Evolutionary conservation across 2,113 vertebrate species (phyloP), one percentile per base, ranked within the genome.

Genomic region (Amia ocellicauda): DNA sequence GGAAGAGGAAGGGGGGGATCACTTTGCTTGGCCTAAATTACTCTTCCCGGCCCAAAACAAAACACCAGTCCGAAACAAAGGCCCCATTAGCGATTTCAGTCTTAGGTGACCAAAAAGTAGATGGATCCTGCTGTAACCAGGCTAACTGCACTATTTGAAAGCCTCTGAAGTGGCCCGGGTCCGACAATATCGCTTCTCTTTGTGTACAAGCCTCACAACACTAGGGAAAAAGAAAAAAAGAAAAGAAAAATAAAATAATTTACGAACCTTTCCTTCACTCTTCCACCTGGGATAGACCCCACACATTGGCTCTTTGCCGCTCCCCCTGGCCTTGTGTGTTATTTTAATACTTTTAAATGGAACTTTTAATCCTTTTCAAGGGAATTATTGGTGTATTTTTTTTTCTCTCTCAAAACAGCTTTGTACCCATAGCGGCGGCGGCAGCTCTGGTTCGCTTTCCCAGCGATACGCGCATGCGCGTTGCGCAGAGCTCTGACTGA

Each of bases 211-310:
- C 10, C 57, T 29, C 57, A 41, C 41, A 62, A 28, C 26, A 62
- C 22, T 28, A 24, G 51, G 41, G 23, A 22, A 54, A 24, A 24
- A 5, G 22, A 24, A 22, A 27, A 27, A 54, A 53, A 53, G n/a
- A 54, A 26, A 61, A n/a, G 17, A 19, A 16, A 61, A 60, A 53
- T 52, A 31, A 67, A 61, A 62, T n/a, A 22, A 45, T 43, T 47
- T 61, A 67, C 65, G 31, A 61, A 67, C 58, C 65, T 60, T 55
- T 55, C 65, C 50, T 60, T 41, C 36, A 67, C 50, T 67, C 58
- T 53, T 31, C 65, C 58, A 47, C 49, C 58, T 54, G 50, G 40
- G 65, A 27, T 26, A 67, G 36, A 61, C 64, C 47, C 26, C 23
- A 53, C 20, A 60, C 40, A 52, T 59, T 42, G n/a, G 49, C 13